Conservation (phyloP, 2,888 invertebrate genomes). For the Sipunculus nudus region DNA sequence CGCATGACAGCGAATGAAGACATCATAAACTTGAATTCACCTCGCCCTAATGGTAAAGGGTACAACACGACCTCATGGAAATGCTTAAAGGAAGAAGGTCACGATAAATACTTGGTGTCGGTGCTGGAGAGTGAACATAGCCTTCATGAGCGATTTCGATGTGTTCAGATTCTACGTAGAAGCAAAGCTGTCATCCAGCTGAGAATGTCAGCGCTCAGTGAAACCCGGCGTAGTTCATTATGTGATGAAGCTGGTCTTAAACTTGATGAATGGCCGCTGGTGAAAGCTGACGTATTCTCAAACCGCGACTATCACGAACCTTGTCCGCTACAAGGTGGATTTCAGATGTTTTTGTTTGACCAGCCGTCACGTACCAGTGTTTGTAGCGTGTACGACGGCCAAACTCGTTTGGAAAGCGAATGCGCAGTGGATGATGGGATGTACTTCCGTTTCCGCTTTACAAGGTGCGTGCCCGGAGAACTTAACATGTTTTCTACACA, state of each 20-base stretch:
- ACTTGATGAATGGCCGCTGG: slow-evolving; percentile 29
- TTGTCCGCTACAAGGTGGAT: slow-evolving; percentile 33
- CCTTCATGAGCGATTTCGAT: no score
- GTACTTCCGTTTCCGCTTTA: slow-evolving; percentile 34
- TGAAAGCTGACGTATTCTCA: slow-evolving; percentile 13
- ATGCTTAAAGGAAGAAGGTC: no score
- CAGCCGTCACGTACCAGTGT: slow-evolving; percentile 6
- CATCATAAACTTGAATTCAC: no score
- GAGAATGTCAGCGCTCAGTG: slow-evolving; percentile 2
- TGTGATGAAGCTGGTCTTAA: slow-evolving; percentile 14
- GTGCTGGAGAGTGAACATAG: no score
- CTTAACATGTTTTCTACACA: slow-evolving; percentile 34
- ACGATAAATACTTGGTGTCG: no score
- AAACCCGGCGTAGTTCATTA: neutral
- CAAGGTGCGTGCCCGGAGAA: slow-evolving; percentile 29
- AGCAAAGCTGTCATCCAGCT: slow-evolving; percentile 26
- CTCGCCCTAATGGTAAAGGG: no score
- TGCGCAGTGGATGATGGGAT: slow-evolving; percentile 33
- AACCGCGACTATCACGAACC: neutral
- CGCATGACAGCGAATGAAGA: no score
- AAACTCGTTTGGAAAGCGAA: slow-evolving; percentile 37
- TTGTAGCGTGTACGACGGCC: slow-evolving; percentile 30
- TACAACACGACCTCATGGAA: no score
- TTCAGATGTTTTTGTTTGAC: slow-evolving; percentile 26
- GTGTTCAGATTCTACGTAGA: slow-evolving; percentile 26